Evolutionary conservation across 1,140 invertebrate genomes (phyloP).

Genomic region (Thalassaphorura encarpata): DNA sequence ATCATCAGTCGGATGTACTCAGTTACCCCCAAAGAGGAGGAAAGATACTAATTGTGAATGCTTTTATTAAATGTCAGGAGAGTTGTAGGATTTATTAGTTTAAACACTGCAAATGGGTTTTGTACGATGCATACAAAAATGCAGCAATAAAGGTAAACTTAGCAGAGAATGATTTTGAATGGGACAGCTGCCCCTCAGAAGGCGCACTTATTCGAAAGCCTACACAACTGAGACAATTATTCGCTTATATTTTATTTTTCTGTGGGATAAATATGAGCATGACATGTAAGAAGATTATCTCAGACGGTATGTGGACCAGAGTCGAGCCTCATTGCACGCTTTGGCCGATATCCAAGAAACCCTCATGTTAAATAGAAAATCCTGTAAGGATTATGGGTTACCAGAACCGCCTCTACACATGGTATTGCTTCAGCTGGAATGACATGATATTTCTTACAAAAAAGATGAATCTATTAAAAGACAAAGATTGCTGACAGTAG

Average conservation of each 20-base stretch:
- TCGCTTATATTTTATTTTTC: conserved; percentile 28
- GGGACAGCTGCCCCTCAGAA: conserved; percentile 26
- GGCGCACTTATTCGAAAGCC: conserved; percentile 19
- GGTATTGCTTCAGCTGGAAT: neutral
- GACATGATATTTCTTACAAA: neutral
- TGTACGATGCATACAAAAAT: conserved; percentile 16
- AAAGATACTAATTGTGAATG: conserved; percentile 33
- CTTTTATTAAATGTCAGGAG: conserved; percentile 36
- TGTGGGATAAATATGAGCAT: conserved; percentile 22
- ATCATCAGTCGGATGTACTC: conserved; percentile 7
- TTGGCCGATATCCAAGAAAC: conserved; percentile 6
- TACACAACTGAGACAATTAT: conserved; percentile 33
- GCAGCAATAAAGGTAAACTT: conserved; percentile 26
- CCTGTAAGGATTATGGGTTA: neutral
- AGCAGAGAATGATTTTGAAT: conserved; percentile 24
- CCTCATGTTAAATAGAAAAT: conserved; percentile 3
- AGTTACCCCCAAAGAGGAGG: neutral
- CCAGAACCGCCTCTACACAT: neutral
- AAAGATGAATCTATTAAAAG: neutral
- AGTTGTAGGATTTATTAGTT: conserved; percentile 14
- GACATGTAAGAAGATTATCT: conserved; percentile 17
- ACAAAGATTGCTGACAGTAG: neutral
- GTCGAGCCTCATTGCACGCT: neutral
- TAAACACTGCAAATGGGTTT: conserved; percentile 17
- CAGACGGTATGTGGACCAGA: neutral